phyloP scores from a whole-genome alignment of 2,113 vertebrate species.

The Terrapene triunguis region DNA sequence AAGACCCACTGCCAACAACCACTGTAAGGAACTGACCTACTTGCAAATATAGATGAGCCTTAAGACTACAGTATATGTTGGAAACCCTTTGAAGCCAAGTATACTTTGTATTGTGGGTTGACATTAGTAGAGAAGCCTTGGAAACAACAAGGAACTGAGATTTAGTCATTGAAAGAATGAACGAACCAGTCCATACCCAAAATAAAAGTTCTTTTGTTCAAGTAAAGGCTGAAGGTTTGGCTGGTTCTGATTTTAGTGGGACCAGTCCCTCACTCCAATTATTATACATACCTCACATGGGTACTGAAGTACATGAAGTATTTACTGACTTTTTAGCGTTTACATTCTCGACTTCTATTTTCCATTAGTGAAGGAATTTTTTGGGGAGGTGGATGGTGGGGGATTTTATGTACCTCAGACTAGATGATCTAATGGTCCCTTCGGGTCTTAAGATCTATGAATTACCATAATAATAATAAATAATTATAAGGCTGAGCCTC shows the following conservation, averaged over 20 bases:
- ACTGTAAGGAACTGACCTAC: not conserved
- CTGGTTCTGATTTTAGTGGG: not conserved
- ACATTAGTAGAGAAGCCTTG: not conserved
- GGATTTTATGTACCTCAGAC: not conserved
- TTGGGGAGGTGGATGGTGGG: not conserved
- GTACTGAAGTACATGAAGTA: not conserved
- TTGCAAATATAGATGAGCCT: not conserved
- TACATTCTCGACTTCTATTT: not conserved
- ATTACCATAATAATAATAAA: not conserved
- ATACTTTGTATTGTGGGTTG: not conserved
- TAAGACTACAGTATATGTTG: not conserved
- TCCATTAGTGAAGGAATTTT: not conserved
- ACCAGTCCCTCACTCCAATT: not conserved
- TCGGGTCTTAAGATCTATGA: not conserved
- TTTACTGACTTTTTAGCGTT: not conserved
- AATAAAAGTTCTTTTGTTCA: not conserved
- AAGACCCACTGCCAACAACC: not conserved
- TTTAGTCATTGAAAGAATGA: not conserved
- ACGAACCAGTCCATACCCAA: not conserved
- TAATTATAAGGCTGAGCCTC: not conserved
- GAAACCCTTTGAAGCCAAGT: conserved; percentile 1
- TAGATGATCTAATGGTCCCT: not conserved
- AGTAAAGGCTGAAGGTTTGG: not conserved
- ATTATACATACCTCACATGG: not conserved
- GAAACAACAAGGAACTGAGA: not conserved